Conservation (phyloP, 1,140 invertebrate species). For the Triops cancriformis region DNA sequence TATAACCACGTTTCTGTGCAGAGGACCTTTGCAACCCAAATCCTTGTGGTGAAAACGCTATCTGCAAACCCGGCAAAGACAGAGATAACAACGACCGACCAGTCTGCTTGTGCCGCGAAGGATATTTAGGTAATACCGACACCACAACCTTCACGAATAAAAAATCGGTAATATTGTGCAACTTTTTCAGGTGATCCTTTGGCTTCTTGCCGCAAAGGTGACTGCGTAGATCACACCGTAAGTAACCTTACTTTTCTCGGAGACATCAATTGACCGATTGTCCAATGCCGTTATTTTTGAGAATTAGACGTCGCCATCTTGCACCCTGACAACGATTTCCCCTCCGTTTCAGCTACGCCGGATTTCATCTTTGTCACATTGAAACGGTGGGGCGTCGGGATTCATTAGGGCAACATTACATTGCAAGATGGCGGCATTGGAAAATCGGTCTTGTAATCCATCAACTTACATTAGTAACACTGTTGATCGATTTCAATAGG, state of each 20-base stretch:
- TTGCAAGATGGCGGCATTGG: neutral
- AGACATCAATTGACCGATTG: too few species aligned
- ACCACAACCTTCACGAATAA: too few species aligned
- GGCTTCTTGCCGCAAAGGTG: slow-evolving; percentile 36
- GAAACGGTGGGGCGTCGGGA: too few species aligned
- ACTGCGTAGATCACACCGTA: slow-evolving; percentile 26
- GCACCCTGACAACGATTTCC: too few species aligned
- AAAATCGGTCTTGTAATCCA: too few species aligned
- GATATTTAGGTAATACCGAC: slow-evolving; percentile 47
- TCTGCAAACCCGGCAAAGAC: slow-evolving; percentile 71
- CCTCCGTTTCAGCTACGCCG: too few species aligned
- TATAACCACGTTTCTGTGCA: too few species aligned
- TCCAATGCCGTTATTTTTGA: too few species aligned
- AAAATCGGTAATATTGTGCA: neutral
- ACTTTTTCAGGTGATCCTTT: slow-evolving; percentile 57
- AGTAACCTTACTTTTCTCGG: slow-evolving; percentile 31
- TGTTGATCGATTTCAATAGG: slow-evolving; percentile 33
- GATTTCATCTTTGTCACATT: too few species aligned
- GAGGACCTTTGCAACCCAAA: slow-evolving; percentile 73
- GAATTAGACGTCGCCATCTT: too few species aligned
- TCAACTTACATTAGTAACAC: too few species aligned
- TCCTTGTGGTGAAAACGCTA: slow-evolving; percentile 71
- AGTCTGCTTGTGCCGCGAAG: slow-evolving; percentile 67
- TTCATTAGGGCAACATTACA: neutral
- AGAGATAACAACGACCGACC: slow-evolving; percentile 68